Evolutionary conservation across 2,888 invertebrate species (phyloP).

Genomic region (Gerosis bhagava): DNA sequence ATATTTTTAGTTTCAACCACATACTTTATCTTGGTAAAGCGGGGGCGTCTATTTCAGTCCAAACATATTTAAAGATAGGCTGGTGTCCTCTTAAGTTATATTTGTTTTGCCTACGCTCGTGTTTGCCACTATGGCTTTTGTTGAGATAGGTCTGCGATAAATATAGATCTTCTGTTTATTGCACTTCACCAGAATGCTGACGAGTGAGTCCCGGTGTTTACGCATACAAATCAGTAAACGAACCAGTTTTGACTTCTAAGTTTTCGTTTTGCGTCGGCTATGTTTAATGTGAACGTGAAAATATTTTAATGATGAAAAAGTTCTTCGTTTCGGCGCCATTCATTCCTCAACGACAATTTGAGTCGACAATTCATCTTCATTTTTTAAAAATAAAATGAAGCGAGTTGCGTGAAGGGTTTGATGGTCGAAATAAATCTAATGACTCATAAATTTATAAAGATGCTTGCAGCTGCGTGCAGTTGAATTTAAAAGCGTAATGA

Average conservation of each 20-base stretch:
- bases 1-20: conserved; percentile 11
- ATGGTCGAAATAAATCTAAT: conserved; percentile 18
- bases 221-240: conserved; percentile 13
- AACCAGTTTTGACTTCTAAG: conserved; percentile 10
- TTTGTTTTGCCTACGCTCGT: conserved; percentile 27
- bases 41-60: conserved; percentile 22
- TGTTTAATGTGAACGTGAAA: neutral
- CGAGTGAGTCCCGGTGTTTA: conserved; percentile 1
- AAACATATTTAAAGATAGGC: conserved; percentile 16
- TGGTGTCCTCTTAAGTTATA: conserved; percentile 11
- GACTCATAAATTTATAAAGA: conserved; percentile 14
- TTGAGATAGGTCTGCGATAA: conserved; percentile 31
- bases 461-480: conserved; percentile 42
- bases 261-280: neutral
- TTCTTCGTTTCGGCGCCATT: neutral
- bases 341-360: conserved; percentile 3
- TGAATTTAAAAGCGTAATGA: conserved; percentile 39
- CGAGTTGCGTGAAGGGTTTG: neutral
- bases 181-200: conserved; percentile 14
- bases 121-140: conserved; percentile 21
- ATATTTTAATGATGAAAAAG: neutral
- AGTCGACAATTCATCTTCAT: neutral
- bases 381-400: neutral
- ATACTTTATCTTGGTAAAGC: conserved; percentile 15
- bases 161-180: conserved; percentile 17